phyloP scores from a whole-genome alignment of 2,113 vertebrate species.

The Pseudopodoces humilis region DNA sequence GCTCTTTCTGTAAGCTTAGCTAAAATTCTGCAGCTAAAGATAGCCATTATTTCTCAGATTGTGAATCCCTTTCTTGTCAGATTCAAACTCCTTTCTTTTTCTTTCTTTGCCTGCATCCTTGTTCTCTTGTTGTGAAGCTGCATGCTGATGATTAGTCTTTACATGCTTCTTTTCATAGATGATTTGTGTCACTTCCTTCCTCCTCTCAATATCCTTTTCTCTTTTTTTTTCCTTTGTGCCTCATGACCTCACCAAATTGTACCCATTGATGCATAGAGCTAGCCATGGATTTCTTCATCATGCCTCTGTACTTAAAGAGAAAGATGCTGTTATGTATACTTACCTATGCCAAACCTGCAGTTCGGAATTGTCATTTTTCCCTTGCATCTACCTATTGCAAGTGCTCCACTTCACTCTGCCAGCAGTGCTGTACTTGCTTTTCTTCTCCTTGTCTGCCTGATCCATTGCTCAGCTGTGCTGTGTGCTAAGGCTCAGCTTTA shows the following conservation, averaged over 20 bases:
- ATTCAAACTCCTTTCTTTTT: not conserved
- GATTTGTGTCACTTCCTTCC: not conserved
- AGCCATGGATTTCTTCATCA: not conserved
- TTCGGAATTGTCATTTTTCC: not conserved
- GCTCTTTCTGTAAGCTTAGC: not conserved
- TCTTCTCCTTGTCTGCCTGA: fast-evolving
- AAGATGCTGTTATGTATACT: not conserved
- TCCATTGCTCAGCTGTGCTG: not conserved
- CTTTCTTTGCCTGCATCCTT: not conserved
- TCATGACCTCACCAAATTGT: not conserved
- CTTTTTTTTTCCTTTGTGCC: not conserved
- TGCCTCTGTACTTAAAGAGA: not conserved
- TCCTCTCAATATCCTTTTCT: not conserved
- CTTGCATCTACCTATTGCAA: not conserved
- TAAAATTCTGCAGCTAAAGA: not conserved
- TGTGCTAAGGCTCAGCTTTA: too few relatives aligned
- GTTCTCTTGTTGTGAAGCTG: not conserved
- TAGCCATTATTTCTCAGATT: not conserved
- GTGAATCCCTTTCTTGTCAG: not conserved
- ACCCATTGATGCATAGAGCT: not conserved
- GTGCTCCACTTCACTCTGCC: not conserved
- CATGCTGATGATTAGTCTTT: not conserved
- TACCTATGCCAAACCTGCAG: not conserved
- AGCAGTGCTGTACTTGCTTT: not conserved
- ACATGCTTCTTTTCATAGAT: not conserved